These are phyloP conservation scores for Arvicanthis niloticus DNA, from an alignment of 2,113 vertebrate genomes.

Conservation along the genomic window DNA sequence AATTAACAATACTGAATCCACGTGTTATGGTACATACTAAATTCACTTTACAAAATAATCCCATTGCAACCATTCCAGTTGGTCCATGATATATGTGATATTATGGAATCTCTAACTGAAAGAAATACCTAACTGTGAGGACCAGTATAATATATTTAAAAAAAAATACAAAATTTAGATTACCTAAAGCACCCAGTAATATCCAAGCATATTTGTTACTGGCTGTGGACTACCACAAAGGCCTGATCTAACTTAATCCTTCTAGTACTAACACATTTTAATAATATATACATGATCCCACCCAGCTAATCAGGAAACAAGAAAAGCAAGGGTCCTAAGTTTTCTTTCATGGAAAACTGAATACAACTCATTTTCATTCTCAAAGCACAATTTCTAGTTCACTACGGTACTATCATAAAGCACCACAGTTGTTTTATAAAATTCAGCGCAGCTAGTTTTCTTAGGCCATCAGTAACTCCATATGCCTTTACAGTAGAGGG, in stretches of 20 bases:
- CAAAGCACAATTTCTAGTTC: conserved; percentile 54
- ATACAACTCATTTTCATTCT: conserved; percentile 62
- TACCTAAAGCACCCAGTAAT: conserved; percentile 14
- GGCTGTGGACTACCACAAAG: neutral
- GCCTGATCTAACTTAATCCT: conserved; percentile 11
- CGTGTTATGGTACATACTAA: conserved; percentile 40
- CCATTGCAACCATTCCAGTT: neutral
- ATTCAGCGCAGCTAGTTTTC: conserved; percentile 47
- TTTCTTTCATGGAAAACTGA: conserved; percentile 51
- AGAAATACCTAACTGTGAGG: conserved; percentile 26
- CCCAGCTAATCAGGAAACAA: conserved; percentile 38
- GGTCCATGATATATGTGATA: neutral
- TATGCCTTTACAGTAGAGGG: conserved; percentile 4
- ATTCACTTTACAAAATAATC: conserved; percentile 48
- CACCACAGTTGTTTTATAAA: neutral
- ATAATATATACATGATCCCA: conserved; percentile 3
- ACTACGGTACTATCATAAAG: conserved; percentile 16
- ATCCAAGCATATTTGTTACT: conserved; percentile 47
- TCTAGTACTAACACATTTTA: conserved; percentile 53
- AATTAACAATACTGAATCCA: conserved; percentile 39
- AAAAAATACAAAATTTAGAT: neutral
- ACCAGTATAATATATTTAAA: conserved; percentile 52
- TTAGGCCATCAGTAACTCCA: conserved; percentile 32
- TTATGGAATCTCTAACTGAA: conserved; percentile 13
- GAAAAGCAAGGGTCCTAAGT: neutral